Base-by-base conservation (phyloP, 1,140 invertebrate species). In the Andricus grossulariae region DNA sequence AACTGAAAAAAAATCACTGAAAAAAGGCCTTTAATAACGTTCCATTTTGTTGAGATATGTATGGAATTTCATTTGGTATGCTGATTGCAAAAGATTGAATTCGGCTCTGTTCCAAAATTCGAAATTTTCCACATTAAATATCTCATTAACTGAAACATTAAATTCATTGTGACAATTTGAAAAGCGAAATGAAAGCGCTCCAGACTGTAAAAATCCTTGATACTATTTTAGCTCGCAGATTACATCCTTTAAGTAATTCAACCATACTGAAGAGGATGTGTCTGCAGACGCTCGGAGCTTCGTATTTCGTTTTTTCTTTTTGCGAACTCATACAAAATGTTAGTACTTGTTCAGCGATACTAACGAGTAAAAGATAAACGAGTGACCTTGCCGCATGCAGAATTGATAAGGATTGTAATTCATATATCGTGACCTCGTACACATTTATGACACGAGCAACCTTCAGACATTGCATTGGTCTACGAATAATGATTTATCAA, bases 381-480 rank as follows among this genome's bases (percentile, higher is more conserved):
- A 16, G 66, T 60, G 76, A 79, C 82, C 82, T 83, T 83, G 82
- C 70, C 71, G 73, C 74, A 73, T 79, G 77, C 79, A 74, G 71
- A 79, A 79, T 77, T 83, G 82, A 83, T 83, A 81, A 83, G 52
- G 78, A 79, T 77, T 79, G 78, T 78, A 83, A 79, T 78, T 79
- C 77, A 75, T 76, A 76, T 75, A 82, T 80, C 76, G 78, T 79
- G 78, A 66, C 81, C 81, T 82, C 76, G 78, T 76, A 82, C 80
- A 82, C 80, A 80, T 80, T 80, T 80, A 80, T 71, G 32, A 74
- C 75, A 57, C 57, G 72, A 76, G 45, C 70, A 80, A 52, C 82
- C 82, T 83, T 83, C 77, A 71, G 66, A 74, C 66, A 25, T 45
- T 75, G 54, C 50, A 52, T 50, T 51, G 52, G 51, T 51, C 39